phyloP scores from a whole-genome alignment of 2,113 vertebrate genomes.

The Pycnonotus jocosus region DNA sequence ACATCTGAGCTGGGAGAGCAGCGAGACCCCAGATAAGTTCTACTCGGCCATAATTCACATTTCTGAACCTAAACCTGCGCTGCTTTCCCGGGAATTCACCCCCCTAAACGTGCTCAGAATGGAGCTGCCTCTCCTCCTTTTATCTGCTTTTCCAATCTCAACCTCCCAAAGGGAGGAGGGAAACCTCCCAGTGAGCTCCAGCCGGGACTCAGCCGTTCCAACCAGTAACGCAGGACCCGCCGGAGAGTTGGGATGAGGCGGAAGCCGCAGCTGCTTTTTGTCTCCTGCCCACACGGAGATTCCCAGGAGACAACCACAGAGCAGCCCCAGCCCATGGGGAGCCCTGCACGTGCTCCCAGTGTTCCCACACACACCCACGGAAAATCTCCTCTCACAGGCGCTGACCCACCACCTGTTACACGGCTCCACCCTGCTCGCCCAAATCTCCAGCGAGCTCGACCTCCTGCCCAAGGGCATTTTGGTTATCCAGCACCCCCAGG shows the following conservation, averaged over 20 bases:
- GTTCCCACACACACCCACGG: background rate
- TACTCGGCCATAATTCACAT: accelerated
- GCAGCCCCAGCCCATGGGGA: background rate
- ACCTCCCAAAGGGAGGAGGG: background rate
- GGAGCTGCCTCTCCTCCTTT: background rate
- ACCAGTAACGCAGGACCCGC: background rate
- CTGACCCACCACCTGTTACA: accelerated
- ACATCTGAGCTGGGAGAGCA: accelerated
- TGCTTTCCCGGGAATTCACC: background rate
- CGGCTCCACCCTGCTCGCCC: background rate
- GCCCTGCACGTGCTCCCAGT: background rate
- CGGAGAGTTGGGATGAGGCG: accelerated
- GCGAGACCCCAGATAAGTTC: accelerated
- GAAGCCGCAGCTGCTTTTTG: background rate
- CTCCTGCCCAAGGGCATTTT: accelerated
- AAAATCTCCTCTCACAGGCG: background rate
- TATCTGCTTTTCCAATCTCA: background rate
- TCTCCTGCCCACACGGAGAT: background rate
- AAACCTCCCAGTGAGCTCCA: background rate
- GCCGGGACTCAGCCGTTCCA: background rate
- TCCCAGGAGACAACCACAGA: background rate
- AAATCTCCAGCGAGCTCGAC: background rate
- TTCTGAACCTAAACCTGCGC: accelerated
- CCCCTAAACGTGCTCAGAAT: accelerated
- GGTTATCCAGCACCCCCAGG: accelerated